Evolutionary conservation across 2,888 invertebrate species (phyloP).

Genomic region (Coenonympha arcania): DNA sequence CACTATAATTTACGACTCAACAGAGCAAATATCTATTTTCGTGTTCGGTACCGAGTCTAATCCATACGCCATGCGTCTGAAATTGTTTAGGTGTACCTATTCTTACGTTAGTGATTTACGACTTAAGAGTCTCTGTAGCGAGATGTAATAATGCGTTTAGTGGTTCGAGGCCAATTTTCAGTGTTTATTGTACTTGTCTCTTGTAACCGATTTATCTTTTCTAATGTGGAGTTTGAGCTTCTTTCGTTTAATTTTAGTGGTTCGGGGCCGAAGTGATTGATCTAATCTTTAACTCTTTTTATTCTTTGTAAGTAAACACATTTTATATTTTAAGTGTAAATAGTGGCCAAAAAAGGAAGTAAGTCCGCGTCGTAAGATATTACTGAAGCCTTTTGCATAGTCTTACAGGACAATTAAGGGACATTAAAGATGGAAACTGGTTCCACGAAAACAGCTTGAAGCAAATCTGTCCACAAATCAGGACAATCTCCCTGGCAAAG

Average conservation of each 20-base stretch:
- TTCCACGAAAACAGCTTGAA: too few species aligned
- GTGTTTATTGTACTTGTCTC: background rate
- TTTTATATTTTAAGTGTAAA: too few species aligned
- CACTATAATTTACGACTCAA: conserved; percentile 34
- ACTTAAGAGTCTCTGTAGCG: conserved; percentile 21
- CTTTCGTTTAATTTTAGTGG: background rate
- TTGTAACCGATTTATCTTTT: background rate
- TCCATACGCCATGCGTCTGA: conserved; percentile 20
- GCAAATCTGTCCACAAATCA: too few species aligned
- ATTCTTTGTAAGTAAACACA: too few species aligned
- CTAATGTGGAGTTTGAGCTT: background rate
- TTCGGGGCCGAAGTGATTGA: background rate
- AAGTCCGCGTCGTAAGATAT: too few species aligned
- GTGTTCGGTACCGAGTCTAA: conserved; percentile 23
- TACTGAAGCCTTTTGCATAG: too few species aligned
- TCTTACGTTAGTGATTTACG: conserved; percentile 23
- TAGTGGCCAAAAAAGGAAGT: too few species aligned
- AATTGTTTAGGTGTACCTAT: conserved; percentile 18
- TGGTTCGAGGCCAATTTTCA: conserved; percentile 7
- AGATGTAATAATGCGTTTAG: conserved; percentile 11
- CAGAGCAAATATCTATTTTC: conserved; percentile 34
- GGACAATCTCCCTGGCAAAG: too few species aligned
- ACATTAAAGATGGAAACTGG: too few species aligned
- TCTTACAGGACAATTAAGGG: too few species aligned
- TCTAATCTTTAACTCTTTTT: background rate